Evolutionary conservation across 1,140 invertebrate genomes (phyloP).

Genomic region (Heliconius nattereri): DNA sequence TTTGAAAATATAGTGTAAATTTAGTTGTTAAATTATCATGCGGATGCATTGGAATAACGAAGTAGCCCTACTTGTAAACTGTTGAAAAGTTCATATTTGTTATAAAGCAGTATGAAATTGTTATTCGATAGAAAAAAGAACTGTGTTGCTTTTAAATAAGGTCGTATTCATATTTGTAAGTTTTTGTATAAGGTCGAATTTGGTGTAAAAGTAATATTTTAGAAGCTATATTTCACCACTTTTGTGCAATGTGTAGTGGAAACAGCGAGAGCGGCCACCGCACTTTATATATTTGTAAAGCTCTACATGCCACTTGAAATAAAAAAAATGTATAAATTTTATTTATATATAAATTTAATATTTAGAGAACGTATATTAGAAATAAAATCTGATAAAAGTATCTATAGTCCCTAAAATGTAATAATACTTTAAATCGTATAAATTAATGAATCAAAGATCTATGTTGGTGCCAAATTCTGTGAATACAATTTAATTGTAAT

Average conservation of each 20-base stretch:
- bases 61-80: conserved; percentile 63
- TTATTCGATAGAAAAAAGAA: conserved; percentile 34
- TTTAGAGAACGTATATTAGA: too few relatives aligned
- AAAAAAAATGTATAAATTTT: not conserved
- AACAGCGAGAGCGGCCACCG: conserved; percentile 53
- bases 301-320: conserved; percentile 18
- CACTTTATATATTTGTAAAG: conserved; percentile 50
- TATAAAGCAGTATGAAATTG: not conserved
- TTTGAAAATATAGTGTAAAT: conserved; percentile 35
- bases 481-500: too few relatives aligned
- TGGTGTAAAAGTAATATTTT: conserved; percentile 48
- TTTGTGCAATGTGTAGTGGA: conserved; percentile 51
- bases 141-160: conserved; percentile 31
- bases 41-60: conserved; percentile 66
- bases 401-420: too few relatives aligned
- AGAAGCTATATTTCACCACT: conserved; percentile 61
- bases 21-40: conserved; percentile 63
- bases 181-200: conserved; percentile 15
- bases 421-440: too few relatives aligned
- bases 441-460: too few relatives aligned
- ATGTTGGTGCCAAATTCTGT: too few relatives aligned
- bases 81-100: too few relatives aligned
- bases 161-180: conserved; percentile 27
- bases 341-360: not conserved
- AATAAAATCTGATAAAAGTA: too few relatives aligned